A percentile compares a stretch with the other conserved stretches of the same genome.
Conservation (phyloP, 64 coral and sea anemone genomes). For the Actinia tenebrosa region DNA sequence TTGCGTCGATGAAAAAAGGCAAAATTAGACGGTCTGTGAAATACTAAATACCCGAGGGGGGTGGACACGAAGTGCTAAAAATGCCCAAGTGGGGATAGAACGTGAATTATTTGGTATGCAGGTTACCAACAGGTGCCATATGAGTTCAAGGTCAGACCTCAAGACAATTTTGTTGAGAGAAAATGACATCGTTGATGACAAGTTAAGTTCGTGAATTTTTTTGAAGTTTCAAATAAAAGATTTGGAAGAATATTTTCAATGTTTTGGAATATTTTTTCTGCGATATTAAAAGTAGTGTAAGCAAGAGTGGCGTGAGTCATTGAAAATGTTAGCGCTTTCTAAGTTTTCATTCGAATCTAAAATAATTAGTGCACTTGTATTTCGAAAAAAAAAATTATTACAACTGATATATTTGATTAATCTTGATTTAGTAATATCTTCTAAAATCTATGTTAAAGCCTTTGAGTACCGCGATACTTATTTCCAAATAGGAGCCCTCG, state of each 20-base stretch:
- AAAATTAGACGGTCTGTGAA: background rate
- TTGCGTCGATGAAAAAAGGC: too few species aligned
- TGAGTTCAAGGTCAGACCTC: background rate
- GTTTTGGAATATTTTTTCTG: too few species aligned
- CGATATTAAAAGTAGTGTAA: too few species aligned
- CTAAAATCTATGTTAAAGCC: background rate
- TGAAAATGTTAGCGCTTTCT: too few species aligned
- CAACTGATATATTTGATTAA: too few species aligned
- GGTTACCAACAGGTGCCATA: background rate
- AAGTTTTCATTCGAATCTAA: too few species aligned
- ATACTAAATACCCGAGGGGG: background rate
- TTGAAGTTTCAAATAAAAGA: background rate
- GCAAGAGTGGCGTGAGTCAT: too few species aligned
- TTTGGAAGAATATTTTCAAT: background rate
- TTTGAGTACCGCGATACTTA: background rate
- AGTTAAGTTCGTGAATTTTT: background rate
- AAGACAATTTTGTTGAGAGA: background rate
- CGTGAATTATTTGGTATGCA: background rate
- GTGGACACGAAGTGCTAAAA: background rate
- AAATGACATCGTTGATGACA: background rate
- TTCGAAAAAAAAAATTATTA: too few species aligned
- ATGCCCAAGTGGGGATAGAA: background rate
- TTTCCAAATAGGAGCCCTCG: background rate
- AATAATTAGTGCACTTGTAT: too few species aligned
- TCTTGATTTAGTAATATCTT: too few species aligned